Base-by-base conservation (phyloP, 1,140 invertebrate genomes). In the Drosophila guanche region DNA sequence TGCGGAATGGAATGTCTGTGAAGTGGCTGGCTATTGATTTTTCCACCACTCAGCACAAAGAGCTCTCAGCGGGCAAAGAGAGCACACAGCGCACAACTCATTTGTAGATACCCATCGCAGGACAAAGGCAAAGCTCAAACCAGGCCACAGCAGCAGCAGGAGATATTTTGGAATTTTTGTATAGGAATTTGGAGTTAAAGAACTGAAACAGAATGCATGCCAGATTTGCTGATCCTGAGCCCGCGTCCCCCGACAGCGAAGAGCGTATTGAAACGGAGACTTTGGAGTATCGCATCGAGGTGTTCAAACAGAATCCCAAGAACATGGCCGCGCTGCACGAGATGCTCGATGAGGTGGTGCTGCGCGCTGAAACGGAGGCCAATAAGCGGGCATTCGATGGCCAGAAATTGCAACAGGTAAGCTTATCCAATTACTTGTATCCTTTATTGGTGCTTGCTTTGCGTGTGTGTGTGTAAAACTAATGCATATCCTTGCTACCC, bases 331-430 rank as follows among this genome's bases (percentile, higher is more conserved):
- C 72, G 4, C 62, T 91, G 58, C 58, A 75, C 48, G 86, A 86
- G 8, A 90, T 86, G 56, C 89, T 91, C 16, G 90, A 91, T 55
- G 90, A 91, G 60, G 90, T 91, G 50, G 71, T 91, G 37, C 66
- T 76, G 52, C 89, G 77, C 14, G 90, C 90, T 27, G 90, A 91
- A 75, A 52, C 73, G 40, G 90, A 91, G 62, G 90, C 86, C 48
- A 83, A 77, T 23, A 84, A 77, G 25, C 74, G 83, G 47, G 62
- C 73, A 51, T 27, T 75, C 5, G 79, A 81, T 27, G 33, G 45
- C 59, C 72, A 79, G 22, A 89, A 83, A 68, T 91, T 72, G 90
- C 90, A 91, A 91, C 90, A 91, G 90, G 90, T 91, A 75, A 69
- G 60, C 58, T 62, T 66, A 65, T 60, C 46, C 52, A 37, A 12